These are phyloP conservation scores for Dryoscopus gambensis DNA, from an alignment of 2,113 vertebrate species.

Conservation along the genomic window DNA sequence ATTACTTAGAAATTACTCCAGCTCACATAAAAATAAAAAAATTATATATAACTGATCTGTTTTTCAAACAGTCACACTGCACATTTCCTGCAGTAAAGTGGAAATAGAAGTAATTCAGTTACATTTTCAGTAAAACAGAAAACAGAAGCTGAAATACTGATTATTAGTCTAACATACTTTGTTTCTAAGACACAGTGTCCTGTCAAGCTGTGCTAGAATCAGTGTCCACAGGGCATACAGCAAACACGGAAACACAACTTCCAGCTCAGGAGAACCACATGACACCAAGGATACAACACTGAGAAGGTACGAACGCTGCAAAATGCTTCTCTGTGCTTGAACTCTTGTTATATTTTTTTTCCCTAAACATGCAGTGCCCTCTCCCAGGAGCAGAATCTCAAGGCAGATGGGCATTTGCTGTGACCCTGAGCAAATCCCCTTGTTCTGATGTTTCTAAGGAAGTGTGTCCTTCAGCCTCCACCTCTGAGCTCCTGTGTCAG, in stretches of 20 bases:
- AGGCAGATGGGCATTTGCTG: background rate
- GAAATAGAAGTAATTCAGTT: background rate
- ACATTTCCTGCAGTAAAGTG: background rate
- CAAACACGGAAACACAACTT: background rate
- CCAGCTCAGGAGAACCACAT: background rate
- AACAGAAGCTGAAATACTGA: background rate
- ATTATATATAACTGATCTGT: background rate
- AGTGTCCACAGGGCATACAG: background rate
- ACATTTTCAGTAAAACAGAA: background rate
- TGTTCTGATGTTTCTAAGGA: background rate
- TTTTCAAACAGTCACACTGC: background rate
- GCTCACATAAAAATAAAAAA: background rate
- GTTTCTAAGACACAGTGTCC: background rate
- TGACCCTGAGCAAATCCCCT: background rate
- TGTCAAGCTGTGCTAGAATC: background rate
- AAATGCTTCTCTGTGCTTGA: background rate
- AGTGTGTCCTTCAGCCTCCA: background rate
- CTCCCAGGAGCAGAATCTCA: background rate
- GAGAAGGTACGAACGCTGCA: accelerated
- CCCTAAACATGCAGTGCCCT: background rate
- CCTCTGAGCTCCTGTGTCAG: background rate
- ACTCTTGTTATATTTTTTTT: background rate
- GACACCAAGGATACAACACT: accelerated
- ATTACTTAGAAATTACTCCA: background rate
- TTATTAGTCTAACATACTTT: background rate